Conservation (phyloP, 2,888 invertebrate species). For the Sepiola atlantica region DNA sequence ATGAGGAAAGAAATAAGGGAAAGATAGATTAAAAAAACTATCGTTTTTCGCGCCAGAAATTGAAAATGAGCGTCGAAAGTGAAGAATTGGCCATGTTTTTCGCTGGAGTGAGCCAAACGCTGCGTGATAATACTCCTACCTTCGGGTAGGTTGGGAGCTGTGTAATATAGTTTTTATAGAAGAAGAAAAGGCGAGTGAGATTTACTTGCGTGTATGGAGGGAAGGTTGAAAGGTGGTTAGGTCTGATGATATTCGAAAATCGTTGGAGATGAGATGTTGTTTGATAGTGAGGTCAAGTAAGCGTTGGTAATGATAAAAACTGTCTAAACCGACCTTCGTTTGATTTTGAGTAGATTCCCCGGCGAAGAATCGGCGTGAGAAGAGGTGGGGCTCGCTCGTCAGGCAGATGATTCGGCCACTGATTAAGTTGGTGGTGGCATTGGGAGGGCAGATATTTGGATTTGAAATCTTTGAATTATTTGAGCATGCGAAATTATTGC, state of each 20-base stretch:
- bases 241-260: not conserved
- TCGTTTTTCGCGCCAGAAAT: slow-evolving; percentile 15
- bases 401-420: not conserved
- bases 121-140: not conserved
- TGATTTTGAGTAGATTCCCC: not conserved
- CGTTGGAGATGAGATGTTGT: not conserved
- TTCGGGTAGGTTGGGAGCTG: not conserved
- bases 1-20: not conserved
- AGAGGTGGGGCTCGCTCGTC: not conserved
- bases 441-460: not conserved
- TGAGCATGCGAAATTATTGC: not conserved
- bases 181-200: not conserved
- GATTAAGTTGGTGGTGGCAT: not conserved
- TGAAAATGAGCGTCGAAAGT: slow-evolving; percentile 4
- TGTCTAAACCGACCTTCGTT: slow-evolving; percentile 8
- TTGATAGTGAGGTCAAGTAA: not conserved
- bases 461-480: not conserved
- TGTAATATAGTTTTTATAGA: not conserved
- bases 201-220: not conserved
- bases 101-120: not conserved
- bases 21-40: not conserved
- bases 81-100: not conserved
- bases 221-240: not conserved
- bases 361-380: not conserved
- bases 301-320: not conserved